Evolutionary conservation across 2,888 invertebrate species (phyloP).

Genomic region (Volucella inflata): DNA sequence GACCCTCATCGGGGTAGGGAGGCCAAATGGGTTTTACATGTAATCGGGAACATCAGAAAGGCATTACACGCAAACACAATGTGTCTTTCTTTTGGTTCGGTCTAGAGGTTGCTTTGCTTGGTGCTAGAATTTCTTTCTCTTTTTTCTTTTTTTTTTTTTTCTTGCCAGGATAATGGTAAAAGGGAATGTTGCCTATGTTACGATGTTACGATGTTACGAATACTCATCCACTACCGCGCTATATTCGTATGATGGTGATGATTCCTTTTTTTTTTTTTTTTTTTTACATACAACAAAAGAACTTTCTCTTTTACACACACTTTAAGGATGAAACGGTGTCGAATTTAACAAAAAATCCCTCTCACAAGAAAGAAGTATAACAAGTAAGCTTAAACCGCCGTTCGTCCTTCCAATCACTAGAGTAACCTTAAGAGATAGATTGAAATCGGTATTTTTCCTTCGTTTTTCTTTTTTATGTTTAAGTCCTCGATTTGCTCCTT

Average conservation of each 20-base stretch:
- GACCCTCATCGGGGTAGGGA: neutral
- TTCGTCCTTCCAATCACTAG: neutral
- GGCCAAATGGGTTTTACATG: slow-evolving; percentile 62
- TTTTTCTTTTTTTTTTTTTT: no score
- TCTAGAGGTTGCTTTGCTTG: slow-evolving; percentile 7
- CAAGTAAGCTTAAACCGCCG: neutral
- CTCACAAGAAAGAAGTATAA: neutral
- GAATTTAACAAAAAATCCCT: slow-evolving; percentile 13
- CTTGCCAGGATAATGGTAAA: slow-evolving; percentile 43
- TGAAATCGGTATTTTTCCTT: neutral
- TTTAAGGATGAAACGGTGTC: slow-evolving; percentile 21
- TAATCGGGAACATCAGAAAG: slow-evolving; percentile 63
- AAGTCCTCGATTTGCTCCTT: neutral
- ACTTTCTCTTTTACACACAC: neutral
- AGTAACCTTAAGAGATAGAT: slow-evolving; percentile 17
- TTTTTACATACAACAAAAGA: slow-evolving; percentile 29
- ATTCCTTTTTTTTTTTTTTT: no score
- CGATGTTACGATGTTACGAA: no score
- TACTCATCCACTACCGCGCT: slow-evolving; percentile 28
- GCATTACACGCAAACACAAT: slow-evolving; percentile 65
- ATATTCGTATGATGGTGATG: neutral
- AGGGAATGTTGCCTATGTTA: slow-evolving; percentile 42
- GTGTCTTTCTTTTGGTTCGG: slow-evolving; percentile 19
- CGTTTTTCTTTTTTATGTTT: slow-evolving; percentile 9
- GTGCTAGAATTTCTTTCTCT: slow-evolving; percentile 28